A percentile compares a stretch with the other conserved stretches of the same genome.
Evolutionary conservation across 2,888 invertebrate genomes (phyloP).

Genomic region (Strigamia maritima): DNA sequence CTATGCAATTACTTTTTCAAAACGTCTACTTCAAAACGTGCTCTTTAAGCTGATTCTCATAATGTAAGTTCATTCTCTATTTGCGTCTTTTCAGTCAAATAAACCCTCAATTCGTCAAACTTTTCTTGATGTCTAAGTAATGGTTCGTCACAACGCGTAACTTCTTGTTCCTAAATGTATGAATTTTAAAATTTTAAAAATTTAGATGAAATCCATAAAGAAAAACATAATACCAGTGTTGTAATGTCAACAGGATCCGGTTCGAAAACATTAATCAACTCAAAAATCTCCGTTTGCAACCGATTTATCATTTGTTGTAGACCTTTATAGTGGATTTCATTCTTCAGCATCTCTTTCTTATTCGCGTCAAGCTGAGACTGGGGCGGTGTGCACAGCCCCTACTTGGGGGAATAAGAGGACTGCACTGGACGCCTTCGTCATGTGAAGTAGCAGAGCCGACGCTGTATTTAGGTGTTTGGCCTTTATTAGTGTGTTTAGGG

Average conservation of each 20-base stretch:
- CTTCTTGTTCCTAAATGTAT: conserved; percentile 45
- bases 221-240: conserved; percentile 47
- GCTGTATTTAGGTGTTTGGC: too few species aligned
- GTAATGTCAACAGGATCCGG: conserved; percentile 50
- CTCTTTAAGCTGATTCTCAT: conserved; percentile 47
- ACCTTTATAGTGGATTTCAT: neutral
- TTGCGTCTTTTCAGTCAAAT: neutral
- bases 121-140: conserved; percentile 40
- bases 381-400: too few species aligned
- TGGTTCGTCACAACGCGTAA: conserved; percentile 43
- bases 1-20: conserved; percentile 45
- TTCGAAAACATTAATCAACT: conserved; percentile 49
- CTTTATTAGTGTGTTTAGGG: too few species aligned
- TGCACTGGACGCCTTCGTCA: too few species aligned
- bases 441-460: too few species aligned
- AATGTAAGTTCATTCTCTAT: conserved; percentile 43
- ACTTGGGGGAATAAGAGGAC: too few species aligned
- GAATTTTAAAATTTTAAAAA: conserved; percentile 40
- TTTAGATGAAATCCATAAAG: neutral
- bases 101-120: conserved; percentile 39
- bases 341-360: neutral
- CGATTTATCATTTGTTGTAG: neutral
- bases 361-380: neutral
- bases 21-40: conserved; percentile 47
- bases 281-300: conserved; percentile 47